Percentiles rank a stretch among this genome's conserved stretches.
phyloP scores from a whole-genome alignment of 2,888 invertebrate species.

The Thalpophila matura region DNA sequence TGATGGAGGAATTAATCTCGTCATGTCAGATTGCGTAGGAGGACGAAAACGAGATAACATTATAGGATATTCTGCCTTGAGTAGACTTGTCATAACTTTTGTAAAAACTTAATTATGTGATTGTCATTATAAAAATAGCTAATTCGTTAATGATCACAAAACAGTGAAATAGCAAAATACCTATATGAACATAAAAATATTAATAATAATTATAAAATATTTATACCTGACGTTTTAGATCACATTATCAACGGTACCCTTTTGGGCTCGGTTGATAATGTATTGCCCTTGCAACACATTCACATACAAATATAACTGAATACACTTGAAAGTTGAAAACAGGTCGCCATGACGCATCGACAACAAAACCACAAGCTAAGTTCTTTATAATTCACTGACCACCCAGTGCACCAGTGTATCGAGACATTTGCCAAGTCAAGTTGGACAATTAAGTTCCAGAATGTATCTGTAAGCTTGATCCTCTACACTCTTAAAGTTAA shows the following conservation, averaged over 20 bases:
- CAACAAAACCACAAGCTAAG: conserved; percentile 65
- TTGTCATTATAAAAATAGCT: too few relatives aligned
- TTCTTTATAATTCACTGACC: conserved; percentile 69
- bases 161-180: conserved; percentile 7
- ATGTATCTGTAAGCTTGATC: conserved; percentile 7
- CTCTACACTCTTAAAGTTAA: neutral
- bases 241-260: conserved; percentile 18
- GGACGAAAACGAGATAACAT: too few relatives aligned
- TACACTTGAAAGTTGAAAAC: conserved; percentile 49
- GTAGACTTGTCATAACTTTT: too few relatives aligned
- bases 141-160: too few relatives aligned
- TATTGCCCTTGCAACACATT: conserved; percentile 11
- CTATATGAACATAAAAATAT: neutral
- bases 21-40: too few relatives aligned
- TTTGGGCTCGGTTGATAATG: too few relatives aligned
- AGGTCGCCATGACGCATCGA: conserved; percentile 65
- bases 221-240: conserved; percentile 41
- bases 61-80: too few relatives aligned
- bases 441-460: conserved; percentile 27
- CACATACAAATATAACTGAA: conserved; percentile 50
- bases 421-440: conserved; percentile 52
- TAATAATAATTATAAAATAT: too few relatives aligned
- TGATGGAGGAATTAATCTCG: too few relatives aligned
- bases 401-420: conserved; percentile 54
- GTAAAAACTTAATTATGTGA: too few relatives aligned